Evolutionary conservation across 2,113 vertebrate genomes (phyloP), one percentile per base, ranked within the genome.

Genomic region (Passer domesticus): DNA sequence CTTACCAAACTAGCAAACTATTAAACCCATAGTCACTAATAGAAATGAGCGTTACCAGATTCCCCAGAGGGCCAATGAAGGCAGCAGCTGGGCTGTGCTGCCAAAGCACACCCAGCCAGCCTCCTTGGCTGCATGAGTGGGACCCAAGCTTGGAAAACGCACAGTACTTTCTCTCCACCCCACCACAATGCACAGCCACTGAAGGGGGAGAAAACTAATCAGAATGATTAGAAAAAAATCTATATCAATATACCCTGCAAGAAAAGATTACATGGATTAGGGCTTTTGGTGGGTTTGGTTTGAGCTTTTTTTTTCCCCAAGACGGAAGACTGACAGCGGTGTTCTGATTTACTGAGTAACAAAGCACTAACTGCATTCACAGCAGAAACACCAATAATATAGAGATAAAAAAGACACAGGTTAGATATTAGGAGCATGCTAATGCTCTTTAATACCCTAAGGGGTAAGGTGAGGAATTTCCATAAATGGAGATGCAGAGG

Each of bases 91-190:
- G 1, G 9, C 35, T 0, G 2, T 12, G 55, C 35, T 60, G 37
- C 50, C 7, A 1, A 46, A 52, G 73, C 19, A 58, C 47, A 62
- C 46, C 47, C 82, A 44, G 23, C 12, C 66, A 46, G 59, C 16
- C 8, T 10, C 66, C 46, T 20, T 0, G 0, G 62, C 24, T 56
- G 52, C 30, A 4, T 0, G 11, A 76, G 43, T 2, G 7, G n/a
- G 41, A 81, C 37, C 16, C 53, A 62, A 33, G 55, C 7, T 25
- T 41, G 55, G 41, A n/a, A 75, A 35, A 67, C 3, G 13, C 3
- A 37, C 31, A n/a, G 5, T 3, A 50, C 28, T 28, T 77, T 46
- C 56, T 50, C 20, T 74, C 43, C 64, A 46, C 6, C 20, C 18
- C 18, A 63, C 39, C 19, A 68, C 49, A 41, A 23, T 0, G 8